phyloP scores from a whole-genome alignment of 2,113 vertebrate genomes.

The Galeopterus variegatus region DNA sequence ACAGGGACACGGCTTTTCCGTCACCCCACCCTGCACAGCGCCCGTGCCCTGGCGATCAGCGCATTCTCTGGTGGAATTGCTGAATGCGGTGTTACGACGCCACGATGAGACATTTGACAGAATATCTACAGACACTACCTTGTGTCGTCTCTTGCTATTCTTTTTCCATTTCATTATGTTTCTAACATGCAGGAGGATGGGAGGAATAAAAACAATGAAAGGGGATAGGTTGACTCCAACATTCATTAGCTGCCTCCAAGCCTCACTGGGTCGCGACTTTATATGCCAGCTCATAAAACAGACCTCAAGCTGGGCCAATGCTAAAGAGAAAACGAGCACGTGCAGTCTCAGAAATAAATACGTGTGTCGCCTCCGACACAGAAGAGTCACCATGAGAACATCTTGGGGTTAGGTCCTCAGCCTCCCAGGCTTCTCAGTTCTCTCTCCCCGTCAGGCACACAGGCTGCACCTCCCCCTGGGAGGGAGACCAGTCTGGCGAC shows the following conservation, averaged over 20 bases:
- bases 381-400: fast-evolving
- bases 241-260: not conserved
- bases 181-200: not conserved
- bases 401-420: fast-evolving
- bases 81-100: not conserved
- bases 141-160: not conserved
- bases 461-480: not conserved
- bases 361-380: fast-evolving
- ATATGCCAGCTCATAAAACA: not conserved
- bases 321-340: fast-evolving
- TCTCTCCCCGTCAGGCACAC: not conserved
- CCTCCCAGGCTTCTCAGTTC: not conserved
- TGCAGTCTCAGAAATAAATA: not conserved
- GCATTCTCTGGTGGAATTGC: fast-evolving
- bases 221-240: not conserved
- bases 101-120: not conserved
- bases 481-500: not conserved
- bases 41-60: not conserved
- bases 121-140: not conserved
- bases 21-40: fast-evolving
- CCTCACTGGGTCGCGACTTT: not conserved
- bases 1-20: not conserved
- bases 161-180: slow-evolving; percentile 3
- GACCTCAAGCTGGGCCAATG: not conserved
- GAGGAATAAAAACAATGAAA: not conserved